A percentile compares a stretch with the other conserved stretches of the same genome.
Conservation (phyloP, 2,888 invertebrate species). For the Drosophila mimica region DNA sequence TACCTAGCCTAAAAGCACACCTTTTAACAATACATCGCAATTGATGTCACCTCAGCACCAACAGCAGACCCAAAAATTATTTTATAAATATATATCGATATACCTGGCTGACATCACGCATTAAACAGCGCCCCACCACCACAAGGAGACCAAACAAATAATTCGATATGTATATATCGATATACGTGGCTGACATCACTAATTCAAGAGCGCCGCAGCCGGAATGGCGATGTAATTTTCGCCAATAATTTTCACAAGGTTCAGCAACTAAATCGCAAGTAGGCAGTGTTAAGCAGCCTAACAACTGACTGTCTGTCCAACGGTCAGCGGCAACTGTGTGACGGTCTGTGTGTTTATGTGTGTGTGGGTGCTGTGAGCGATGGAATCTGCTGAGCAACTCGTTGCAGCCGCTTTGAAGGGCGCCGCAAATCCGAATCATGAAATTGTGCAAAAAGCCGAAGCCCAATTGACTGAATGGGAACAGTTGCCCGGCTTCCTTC, state of each 20-base stretch:
- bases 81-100: conserved; percentile 30
- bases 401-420: conserved; percentile 88
- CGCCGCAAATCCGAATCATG: conserved; percentile 94
- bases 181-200: conserved; percentile 39
- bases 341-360: conserved; percentile 8
- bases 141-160: background rate
- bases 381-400: conserved; percentile 83
- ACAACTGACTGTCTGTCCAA: conserved; percentile 23
- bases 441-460: conserved; percentile 94
- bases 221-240: conserved; percentile 64
- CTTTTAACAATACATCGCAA: conserved; percentile 14
- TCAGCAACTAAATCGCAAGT: background rate
- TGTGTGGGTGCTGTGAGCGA: conserved; percentile 18
- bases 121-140: conserved; percentile 21
- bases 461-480: conserved; percentile 95
- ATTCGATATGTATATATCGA: conserved; percentile 26
- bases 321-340: conserved; percentile 8
- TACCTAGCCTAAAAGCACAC: too few relatives aligned
- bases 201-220: conserved; percentile 52
- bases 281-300: background rate
- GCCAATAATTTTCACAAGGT: conserved; percentile 46
- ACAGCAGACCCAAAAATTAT: background rate
- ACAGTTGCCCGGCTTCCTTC: conserved; percentile 94
- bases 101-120: conserved; percentile 32
- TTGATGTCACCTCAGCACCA: conserved; percentile 15